Conservation (phyloP, 1,140 invertebrate genomes). For the Scylla paramamosain region DNA sequence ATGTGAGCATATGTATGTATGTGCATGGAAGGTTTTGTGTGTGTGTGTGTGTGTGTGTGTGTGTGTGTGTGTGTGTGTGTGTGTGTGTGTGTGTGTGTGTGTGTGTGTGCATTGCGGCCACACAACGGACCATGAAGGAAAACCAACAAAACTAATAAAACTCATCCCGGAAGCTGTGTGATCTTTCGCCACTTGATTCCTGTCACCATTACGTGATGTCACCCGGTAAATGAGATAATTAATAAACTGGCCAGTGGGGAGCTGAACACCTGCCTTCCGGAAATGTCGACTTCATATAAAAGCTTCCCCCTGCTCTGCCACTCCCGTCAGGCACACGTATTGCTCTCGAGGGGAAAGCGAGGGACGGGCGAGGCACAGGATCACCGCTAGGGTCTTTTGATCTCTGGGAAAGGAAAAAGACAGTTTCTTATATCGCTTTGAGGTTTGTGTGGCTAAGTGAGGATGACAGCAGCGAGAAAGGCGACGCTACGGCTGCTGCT, state of each 20-base stretch:
- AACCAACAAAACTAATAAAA: too few relatives aligned
- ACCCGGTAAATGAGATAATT: neutral
- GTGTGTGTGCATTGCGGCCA: neutral
- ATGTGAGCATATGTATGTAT: neutral
- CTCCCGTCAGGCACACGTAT: neutral
- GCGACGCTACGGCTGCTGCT: neutral
- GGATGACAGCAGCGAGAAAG: neutral
- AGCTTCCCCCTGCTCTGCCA: neutral
- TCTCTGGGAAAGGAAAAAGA: neutral
- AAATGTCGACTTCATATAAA: neutral
- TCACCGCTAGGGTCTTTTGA: too few relatives aligned
- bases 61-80: neutral
- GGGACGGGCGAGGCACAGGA: neutral
- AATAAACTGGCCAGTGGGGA: neutral
- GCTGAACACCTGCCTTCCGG: neutral
- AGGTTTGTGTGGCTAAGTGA: neutral
- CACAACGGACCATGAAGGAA: neutral
- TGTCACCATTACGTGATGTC: neutral
- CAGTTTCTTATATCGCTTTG: neutral
- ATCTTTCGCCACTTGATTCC: neutral
- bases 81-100: conserved; percentile 8
- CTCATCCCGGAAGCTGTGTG: neutral
- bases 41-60: conserved; percentile 41
- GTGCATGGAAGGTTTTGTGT: too few relatives aligned
- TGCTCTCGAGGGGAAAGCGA: neutral